phyloP scores from a whole-genome alignment of 1,140 invertebrate genomes.

The Papilio glaucus region DNA sequence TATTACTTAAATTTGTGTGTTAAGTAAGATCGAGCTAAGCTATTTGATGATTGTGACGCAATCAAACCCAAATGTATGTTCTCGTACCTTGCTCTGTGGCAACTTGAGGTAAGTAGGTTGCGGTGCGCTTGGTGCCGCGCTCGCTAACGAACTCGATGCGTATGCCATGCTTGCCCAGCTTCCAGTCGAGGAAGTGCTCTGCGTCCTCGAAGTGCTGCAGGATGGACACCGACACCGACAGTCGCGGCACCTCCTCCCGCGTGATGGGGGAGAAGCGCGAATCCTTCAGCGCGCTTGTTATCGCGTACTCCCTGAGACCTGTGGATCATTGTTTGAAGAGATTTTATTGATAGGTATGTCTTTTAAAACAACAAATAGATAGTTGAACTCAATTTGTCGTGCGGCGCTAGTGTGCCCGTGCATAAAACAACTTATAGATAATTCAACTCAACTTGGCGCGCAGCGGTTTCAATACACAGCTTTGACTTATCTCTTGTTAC shows the following conservation, averaged over 20 bases:
- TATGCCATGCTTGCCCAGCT: conserved; percentile 98
- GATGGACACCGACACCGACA: conserved; percentile 98
- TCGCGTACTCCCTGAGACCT: conserved; percentile 97
- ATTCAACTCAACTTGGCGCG: too few species aligned
- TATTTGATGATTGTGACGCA: too few species aligned
- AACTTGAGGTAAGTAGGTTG: conserved; percentile 99
- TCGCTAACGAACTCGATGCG: conserved; percentile 98
- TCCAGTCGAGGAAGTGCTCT: conserved; percentile 97
- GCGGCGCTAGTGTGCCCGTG: too few species aligned
- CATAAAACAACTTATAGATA: too few species aligned
- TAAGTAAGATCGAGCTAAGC: too few species aligned
- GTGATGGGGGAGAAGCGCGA: conserved; percentile 98
- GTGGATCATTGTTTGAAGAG: conserved; percentile 31
- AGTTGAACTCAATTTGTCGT: too few species aligned
- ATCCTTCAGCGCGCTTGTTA: conserved; percentile 99
- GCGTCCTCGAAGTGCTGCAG: conserved; percentile 97
- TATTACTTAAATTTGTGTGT: too few species aligned
- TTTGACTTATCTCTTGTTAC: too few species aligned
- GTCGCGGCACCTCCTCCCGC: conserved; percentile 94
- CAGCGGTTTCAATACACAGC: too few species aligned
- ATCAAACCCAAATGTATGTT: not conserved
- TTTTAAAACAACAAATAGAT: too few species aligned
- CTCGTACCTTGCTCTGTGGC: conserved; percentile 96
- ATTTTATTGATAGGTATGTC: too few species aligned
- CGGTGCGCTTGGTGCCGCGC: conserved; percentile 96